Percentiles rank a stretch among this genome's conserved stretches.
phyloP scores from a whole-genome alignment of 1,140 invertebrate species.

The Pogonomyrmex barbatus region DNA sequence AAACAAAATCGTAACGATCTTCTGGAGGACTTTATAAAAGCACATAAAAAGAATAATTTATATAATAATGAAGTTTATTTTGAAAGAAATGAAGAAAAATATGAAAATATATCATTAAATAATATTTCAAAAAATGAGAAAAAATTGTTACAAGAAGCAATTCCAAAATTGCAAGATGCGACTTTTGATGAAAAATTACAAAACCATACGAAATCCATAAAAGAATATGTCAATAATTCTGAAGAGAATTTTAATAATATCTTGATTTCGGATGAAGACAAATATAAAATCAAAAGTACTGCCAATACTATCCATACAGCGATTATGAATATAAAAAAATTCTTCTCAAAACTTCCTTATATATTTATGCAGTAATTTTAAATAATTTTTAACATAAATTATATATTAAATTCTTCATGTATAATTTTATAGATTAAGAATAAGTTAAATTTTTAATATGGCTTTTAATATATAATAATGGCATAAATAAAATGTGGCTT shows the following conservation, averaged over 20 bases:
- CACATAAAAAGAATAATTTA: constrained; percentile 29
- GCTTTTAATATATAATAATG: too few species aligned
- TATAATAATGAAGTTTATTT: constrained; percentile 15
- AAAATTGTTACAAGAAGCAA: constrained; percentile 70
- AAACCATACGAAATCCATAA: constrained; percentile 74
- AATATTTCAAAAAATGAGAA: constrained; percentile 20
- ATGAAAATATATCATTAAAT: constrained; percentile 27
- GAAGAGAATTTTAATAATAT: constrained; percentile 72
- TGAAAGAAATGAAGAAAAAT: not conserved
- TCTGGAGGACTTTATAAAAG: constrained; percentile 14
- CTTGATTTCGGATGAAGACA: not conserved
- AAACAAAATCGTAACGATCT: not conserved
- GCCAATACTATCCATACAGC: constrained; percentile 67
- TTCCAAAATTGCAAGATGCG: constrained; percentile 75
- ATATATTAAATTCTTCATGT: not conserved
- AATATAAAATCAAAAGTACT: not conserved
- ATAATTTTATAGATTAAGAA: not conserved
- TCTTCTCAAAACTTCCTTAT: constrained; percentile 68
- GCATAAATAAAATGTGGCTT: too few species aligned
- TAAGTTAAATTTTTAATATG: too few species aligned
- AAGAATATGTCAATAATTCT: constrained; percentile 74
- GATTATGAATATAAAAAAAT: constrained; percentile 74
- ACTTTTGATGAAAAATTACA: constrained; percentile 74
- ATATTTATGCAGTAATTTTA: constrained; percentile 62
- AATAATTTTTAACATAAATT: not conserved